Evolutionary conservation across 2,113 vertebrate genomes (phyloP), one percentile per base, ranked within the genome.

Genomic region (Cairina moschata): DNA sequence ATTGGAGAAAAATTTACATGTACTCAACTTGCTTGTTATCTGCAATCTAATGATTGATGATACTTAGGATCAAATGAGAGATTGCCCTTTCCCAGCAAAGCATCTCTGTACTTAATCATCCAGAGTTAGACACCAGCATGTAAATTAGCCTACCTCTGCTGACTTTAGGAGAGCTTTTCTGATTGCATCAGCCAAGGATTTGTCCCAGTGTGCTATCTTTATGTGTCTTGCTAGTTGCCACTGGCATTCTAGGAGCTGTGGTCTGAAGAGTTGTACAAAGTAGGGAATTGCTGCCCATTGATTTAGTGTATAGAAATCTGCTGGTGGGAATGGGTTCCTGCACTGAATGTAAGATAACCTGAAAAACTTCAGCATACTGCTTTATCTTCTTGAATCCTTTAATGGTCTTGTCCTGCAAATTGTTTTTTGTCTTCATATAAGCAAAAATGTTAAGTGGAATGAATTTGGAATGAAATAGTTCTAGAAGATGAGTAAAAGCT

Each of bases 21-120:
- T 85, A 6, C 91, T 91, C 75, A 72, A 25, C 82, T 22, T 48
- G 32, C 86, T 93, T 17, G 42, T 91, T 97, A 94, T 89, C 91
- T 97, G 88, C 93, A 67, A 42, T 90, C 76, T 86, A 74, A 34
- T 93, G 95, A 96, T 92, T 92, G 88, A 95, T 96, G 85, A 63
- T 66, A 16, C 83, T 93, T 11, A 3, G 83, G 86, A 96, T 95
- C 84, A 83, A 92, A 72, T 83, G 85, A 94, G 87, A 94, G 75
- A 93, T 95, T 94, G 93, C 65, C 87, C 83, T 95, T 96, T 93
- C 90, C 83, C 93, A 93, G 75, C 88, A 95, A 71, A 95, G 85
- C 90, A 95, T 95, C 90, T 94, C 91, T 95, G 90, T 55, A 75
- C 76, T 95, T 94, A 90, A 94, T 96, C 94, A 91, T 79, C 91